These are phyloP conservation scores for Tichodroma muraria DNA, from an alignment of 2,113 vertebrate genomes.

Conservation along the genomic window DNA sequence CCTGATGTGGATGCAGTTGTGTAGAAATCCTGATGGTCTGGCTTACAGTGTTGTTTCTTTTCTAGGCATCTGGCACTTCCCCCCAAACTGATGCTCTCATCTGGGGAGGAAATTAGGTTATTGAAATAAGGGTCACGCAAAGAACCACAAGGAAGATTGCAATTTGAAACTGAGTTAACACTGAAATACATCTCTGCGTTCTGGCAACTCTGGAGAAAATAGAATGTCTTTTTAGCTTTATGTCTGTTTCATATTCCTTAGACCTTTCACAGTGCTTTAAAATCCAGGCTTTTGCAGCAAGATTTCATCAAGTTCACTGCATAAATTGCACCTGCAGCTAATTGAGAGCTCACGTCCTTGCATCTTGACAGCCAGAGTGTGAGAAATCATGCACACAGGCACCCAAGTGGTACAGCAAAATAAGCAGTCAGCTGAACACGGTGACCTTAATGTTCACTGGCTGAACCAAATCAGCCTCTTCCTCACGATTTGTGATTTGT, in stretches of 20 bases:
- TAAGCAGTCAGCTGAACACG: not conserved
- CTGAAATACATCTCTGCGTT: not conserved
- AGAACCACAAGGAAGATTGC: not conserved
- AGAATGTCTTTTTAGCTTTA: not conserved
- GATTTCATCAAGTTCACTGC: not conserved
- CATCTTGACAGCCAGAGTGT: not conserved
- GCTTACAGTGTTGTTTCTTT: not conserved
- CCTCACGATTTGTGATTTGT: not conserved
- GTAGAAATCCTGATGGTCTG: not conserved
- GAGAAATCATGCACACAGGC: not conserved
- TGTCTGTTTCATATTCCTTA: not conserved
- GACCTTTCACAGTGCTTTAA: not conserved
- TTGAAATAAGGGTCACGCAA: not conserved
- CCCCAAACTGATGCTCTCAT: not conserved
- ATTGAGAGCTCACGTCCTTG: not conserved
- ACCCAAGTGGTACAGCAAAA: not conserved
- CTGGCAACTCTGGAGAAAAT: not conserved
- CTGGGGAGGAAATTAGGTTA: not conserved
- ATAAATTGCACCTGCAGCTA: not conserved
- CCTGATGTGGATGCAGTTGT: not conserved
- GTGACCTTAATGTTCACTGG: conserved; percentile 26
- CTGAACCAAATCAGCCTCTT: conserved; percentile 18
- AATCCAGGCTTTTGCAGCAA: not conserved
- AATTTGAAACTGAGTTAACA: not conserved
- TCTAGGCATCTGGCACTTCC: not conserved